Conservation (phyloP, 2,888 invertebrate genomes). For the Polyommatus iphigenia region DNA sequence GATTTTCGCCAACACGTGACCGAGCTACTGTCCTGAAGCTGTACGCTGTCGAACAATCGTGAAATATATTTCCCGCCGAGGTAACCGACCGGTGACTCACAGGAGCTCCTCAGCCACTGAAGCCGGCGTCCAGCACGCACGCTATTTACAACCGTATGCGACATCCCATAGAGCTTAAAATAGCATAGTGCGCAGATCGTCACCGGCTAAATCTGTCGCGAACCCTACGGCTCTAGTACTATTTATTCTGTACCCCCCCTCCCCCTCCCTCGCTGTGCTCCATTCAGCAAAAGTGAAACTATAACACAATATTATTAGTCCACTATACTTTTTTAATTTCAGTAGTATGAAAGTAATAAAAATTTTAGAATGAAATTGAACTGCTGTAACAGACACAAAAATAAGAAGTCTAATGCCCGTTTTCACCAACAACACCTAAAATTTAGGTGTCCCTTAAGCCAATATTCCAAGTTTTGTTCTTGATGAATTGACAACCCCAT, state of each 20-base stretch:
- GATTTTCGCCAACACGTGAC: neutral
- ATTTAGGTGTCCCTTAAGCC: too few relatives aligned
- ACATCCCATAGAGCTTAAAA: constrained; percentile 21
- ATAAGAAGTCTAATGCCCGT: too few relatives aligned
- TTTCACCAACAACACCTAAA: too few relatives aligned
- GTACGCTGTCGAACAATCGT: constrained; percentile 33
- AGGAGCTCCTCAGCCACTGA: constrained; percentile 4
- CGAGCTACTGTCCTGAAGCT: neutral
- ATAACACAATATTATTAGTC: constrained; percentile 6
- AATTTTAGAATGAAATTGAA: too few relatives aligned
- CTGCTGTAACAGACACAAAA: neutral
- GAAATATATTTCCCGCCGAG: constrained; percentile 61
- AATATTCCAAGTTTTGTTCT: too few relatives aligned
- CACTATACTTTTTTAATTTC: too few relatives aligned
- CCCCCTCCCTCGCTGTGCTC: constrained; percentile 53
- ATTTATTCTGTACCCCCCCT: constrained; percentile 58
- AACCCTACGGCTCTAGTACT: constrained; percentile 49
- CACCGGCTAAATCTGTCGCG: constrained; percentile 58
- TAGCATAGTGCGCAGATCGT: constrained; percentile 29
- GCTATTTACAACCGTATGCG: constrained; percentile 35
- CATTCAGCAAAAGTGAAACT: constrained; percentile 54
- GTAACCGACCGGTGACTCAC: constrained; percentile 71
- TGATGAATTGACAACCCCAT: too few relatives aligned
- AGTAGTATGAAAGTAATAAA: neutral
- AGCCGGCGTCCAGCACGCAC: neutral